Evolutionary conservation across 2,797 vertebrate genomes (phyloP).

Genomic region (Chaunax sp.): DNA sequence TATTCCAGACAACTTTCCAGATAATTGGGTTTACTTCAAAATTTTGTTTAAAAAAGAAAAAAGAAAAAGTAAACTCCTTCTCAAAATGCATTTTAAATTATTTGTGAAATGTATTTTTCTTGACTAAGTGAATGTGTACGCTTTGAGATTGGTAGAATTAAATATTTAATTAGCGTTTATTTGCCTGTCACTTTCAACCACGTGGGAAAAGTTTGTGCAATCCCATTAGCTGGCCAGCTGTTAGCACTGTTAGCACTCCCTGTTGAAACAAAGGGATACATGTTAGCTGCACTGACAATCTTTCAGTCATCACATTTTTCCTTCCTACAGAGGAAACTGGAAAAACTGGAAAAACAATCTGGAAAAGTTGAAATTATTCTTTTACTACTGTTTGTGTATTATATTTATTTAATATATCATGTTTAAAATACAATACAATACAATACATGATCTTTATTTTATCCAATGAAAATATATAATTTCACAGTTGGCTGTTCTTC

Average conservation of each 20-base stretch:
- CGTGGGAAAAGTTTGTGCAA: constrained; percentile 28
- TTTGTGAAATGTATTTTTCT: constrained; percentile 49
- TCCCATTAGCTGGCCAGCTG: constrained; percentile 2
- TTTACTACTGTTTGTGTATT: neutral
- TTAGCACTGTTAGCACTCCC: constrained; percentile 22
- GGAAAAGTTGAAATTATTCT: neutral
- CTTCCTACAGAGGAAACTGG: constrained; percentile 7
- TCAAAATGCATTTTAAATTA: constrained; percentile 4
- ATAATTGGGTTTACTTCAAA: constrained; percentile 22
- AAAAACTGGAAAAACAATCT: constrained; percentile 23
- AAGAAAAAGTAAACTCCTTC: constrained; percentile 13
- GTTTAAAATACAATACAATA: constrained; percentile 40
- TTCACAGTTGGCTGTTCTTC: constrained; percentile 62
- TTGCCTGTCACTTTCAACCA: constrained; percentile 25
- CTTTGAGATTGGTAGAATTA: constrained; percentile 9
- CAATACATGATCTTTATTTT: constrained; percentile 27
- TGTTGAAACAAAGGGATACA: constrained; percentile 21
- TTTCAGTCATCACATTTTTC: constrained; percentile 11
- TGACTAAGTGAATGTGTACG: neutral
- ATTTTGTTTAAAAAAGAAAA: constrained; percentile 1
- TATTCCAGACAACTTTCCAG: constrained; percentile 6
- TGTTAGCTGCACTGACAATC: constrained; percentile 28
- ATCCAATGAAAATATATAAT: constrained; percentile 36
- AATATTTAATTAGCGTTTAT: constrained; percentile 26
- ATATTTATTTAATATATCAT: constrained; percentile 23